phyloP scores from a whole-genome alignment of 2,888 invertebrate species.

The Pollenia angustigena region DNA sequence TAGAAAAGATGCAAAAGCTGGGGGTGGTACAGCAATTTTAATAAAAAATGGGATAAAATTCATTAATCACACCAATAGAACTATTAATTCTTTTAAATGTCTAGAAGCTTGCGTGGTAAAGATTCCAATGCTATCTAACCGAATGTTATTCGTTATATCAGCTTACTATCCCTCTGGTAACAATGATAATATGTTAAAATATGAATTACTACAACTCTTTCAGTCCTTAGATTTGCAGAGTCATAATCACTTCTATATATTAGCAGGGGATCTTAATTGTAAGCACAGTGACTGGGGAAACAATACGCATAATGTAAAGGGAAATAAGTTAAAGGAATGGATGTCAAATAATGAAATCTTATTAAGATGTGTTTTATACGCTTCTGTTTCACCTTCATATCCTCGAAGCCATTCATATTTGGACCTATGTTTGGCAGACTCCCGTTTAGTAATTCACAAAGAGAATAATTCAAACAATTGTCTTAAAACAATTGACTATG shows the following conservation, averaged over 20 bases:
- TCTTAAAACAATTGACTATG: conserved; percentile 25
- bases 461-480: conserved; percentile 23
- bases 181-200: conserved; percentile 16
- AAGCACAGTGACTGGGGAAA: conserved; percentile 41
- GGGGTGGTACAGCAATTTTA: conserved; percentile 53
- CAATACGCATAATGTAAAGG: conserved; percentile 11
- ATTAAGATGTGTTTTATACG: conserved; percentile 38
- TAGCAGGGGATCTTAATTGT: conserved; percentile 49
- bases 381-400: conserved; percentile 38
- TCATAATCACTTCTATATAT: conserved; percentile 24
- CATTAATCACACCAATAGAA: conserved; percentile 13
- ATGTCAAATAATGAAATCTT: conserved; percentile 17
- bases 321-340: conserved; percentile 31
- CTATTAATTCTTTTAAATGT: conserved; percentile 26
- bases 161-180: conserved; percentile 50
- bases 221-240: conserved; percentile 37
- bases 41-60: conserved; percentile 51
- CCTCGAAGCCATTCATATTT: conserved; percentile 38
- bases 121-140: conserved; percentile 5
- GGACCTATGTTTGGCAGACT: conserved; percentile 45
- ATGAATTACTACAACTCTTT: conserved; percentile 36
- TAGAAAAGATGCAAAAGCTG: conserved; percentile 1
- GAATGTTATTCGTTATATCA: conserved; percentile 44
- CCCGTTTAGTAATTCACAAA: conserved; percentile 29
- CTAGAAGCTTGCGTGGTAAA: conserved; percentile 40